Percentiles rank a stretch among this genome's conserved stretches.
These are phyloP conservation scores for Drosophila azteca DNA, from an alignment of 1,140 invertebrate species.

Conservation along the genomic window DNA sequence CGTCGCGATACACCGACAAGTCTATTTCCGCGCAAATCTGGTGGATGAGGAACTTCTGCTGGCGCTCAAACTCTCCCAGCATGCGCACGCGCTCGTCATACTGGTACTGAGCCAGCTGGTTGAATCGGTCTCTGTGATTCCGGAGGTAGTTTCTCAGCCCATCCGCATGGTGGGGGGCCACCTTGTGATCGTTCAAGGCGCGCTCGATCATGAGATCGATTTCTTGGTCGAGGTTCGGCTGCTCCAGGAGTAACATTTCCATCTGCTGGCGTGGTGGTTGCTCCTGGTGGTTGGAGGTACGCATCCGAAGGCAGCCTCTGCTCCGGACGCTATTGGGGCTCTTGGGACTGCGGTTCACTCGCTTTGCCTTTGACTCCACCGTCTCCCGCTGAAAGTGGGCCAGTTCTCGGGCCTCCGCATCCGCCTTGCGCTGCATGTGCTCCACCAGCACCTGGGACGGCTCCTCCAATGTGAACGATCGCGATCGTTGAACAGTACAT, in stretches of 20 bases:
- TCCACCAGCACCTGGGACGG: constrained; percentile 87
- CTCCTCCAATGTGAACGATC: constrained; percentile 86
- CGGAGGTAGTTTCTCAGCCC: constrained; percentile 64
- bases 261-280: neutral
- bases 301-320: neutral
- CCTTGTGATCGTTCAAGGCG: constrained; percentile 37
- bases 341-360: constrained; percentile 50
- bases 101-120: constrained; percentile 81
- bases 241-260: neutral
- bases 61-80: constrained; percentile 67
- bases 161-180: constrained; percentile 30
- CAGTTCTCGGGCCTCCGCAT: constrained; percentile 5
- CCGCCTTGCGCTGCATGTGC: constrained; percentile 78
- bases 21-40: constrained; percentile 67
- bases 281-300: too few relatives aligned
- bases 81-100: constrained; percentile 66
- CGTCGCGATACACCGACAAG: constrained; percentile 27
- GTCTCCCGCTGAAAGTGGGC: constrained; percentile 61
- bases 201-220: constrained; percentile 53
- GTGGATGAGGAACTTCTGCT: constrained; percentile 69
- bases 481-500: constrained; percentile 82
- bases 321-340: constrained; percentile 9
- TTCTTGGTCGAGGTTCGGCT: constrained; percentile 27
- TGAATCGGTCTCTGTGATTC: constrained; percentile 80
- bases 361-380: constrained; percentile 74